Evolutionary conservation across 2,113 vertebrate species (phyloP).

Genomic region (Scytalopus superciliaris): DNA sequence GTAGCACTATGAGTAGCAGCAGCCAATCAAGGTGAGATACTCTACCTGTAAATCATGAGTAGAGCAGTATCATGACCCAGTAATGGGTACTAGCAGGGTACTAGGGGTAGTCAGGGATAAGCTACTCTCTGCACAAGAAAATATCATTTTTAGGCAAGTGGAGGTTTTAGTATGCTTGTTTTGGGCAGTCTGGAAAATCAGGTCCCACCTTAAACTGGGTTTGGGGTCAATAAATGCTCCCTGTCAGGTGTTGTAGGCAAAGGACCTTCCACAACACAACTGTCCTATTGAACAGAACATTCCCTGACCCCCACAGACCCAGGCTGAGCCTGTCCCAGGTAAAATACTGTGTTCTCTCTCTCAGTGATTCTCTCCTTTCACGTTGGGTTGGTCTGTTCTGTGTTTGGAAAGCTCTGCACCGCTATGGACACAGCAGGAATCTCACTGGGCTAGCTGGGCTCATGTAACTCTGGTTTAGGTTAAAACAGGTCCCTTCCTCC

Average conservation of each 20-base stretch:
- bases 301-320: fast-evolving
- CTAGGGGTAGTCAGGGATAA: neutral
- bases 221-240: neutral
- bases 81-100: fast-evolving
- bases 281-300: neutral
- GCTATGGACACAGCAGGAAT: neutral
- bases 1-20: fast-evolving
- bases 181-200: neutral
- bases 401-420: neutral
- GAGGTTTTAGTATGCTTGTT: fast-evolving
- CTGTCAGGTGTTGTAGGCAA: fast-evolving
- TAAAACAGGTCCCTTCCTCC: neutral
- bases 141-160: fast-evolving
- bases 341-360: fast-evolving
- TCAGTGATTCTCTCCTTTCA: neutral
- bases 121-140: neutral
- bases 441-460: neutral
- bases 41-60: fast-evolving
- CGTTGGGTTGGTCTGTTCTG: fast-evolving
- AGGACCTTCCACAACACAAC: fast-evolving
- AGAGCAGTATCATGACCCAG: fast-evolving
- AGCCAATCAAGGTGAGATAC: fast-evolving
- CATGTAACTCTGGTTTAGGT: neutral
- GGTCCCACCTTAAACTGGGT: neutral
- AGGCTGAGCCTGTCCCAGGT: fast-evolving